phyloP scores from a whole-genome alignment of 2,113 vertebrate genomes.

The Polypterus bichir region DNA sequence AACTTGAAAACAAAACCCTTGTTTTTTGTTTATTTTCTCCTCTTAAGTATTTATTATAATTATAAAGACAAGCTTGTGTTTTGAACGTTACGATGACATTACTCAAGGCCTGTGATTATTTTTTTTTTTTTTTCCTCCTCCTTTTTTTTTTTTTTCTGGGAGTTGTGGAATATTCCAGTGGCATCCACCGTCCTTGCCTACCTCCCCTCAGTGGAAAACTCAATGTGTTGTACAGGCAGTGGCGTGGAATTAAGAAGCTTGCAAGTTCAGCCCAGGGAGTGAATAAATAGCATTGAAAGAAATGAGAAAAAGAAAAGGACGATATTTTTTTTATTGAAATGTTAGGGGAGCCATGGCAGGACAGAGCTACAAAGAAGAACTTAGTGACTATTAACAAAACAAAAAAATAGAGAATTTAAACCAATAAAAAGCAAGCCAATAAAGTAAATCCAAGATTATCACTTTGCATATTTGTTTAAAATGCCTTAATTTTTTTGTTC shows the following conservation, averaged over 20 bases:
- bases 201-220: neutral
- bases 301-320: slow-evolving; percentile 1
- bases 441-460: slow-evolving; percentile 14
- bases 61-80: slow-evolving; percentile 5
- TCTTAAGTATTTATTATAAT: neutral
- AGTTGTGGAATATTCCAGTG: neutral
- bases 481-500: slow-evolving; percentile 33
- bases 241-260: slow-evolving; percentile 5
- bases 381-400: slow-evolving; percentile 29
- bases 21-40: too few relatives aligned
- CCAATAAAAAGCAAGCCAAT: slow-evolving; percentile 12
- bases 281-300: neutral
- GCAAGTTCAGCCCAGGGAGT: neutral
- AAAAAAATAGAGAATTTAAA: slow-evolving; percentile 7
- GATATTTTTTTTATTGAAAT: slow-evolving; percentile 21
- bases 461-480: slow-evolving; percentile 18
- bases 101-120: neutral
- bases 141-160: neutral
- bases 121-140: neutral
- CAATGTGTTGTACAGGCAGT: neutral
- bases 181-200: neutral
- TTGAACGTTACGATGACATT: neutral
- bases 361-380: slow-evolving; percentile 15
- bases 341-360: slow-evolving; percentile 5
- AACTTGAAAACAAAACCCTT: too few relatives aligned